These are phyloP conservation scores for Dascillus cervinus DNA, from an alignment of 2,888 invertebrate genomes.

Conservation along the genomic window DNA sequence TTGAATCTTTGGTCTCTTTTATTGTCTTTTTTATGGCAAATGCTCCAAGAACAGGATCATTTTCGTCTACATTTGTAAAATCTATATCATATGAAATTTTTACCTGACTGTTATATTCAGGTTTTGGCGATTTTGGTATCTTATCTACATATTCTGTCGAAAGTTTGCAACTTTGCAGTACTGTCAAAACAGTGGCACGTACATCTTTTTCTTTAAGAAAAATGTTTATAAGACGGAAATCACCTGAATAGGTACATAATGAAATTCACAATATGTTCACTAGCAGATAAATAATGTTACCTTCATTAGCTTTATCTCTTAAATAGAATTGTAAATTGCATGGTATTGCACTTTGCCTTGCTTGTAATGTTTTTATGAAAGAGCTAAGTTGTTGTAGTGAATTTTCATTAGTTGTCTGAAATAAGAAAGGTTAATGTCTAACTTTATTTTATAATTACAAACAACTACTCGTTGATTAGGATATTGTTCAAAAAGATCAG, in stretches of 20 bases:
- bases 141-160: slow-evolving; percentile 82
- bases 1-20: slow-evolving; percentile 35
- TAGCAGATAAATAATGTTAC: too few relatives aligned
- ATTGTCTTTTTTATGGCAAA: slow-evolving; percentile 45
- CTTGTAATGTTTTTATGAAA: slow-evolving; percentile 70
- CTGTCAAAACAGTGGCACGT: slow-evolving; percentile 63
- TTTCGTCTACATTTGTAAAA: slow-evolving; percentile 37
- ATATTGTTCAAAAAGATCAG: slow-evolving; percentile 88
- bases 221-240: slow-evolving; percentile 68
- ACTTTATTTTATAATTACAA: slow-evolving; percentile 17
- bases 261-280: slow-evolving; percentile 10
- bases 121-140: slow-evolving; percentile 45
- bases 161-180: slow-evolving; percentile 74
- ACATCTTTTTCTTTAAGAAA: slow-evolving; percentile 60
- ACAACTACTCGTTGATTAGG: slow-evolving; percentile 83
- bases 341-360: slow-evolving; percentile 51
- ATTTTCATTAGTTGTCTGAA: slow-evolving; percentile 78
- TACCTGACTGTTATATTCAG: slow-evolving; percentile 6
- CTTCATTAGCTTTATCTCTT: slow-evolving; percentile 47
- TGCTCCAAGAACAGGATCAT: slow-evolving; percentile 48
- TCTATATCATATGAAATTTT: slow-evolving; percentile 28
- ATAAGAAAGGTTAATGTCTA: slow-evolving; percentile 6
- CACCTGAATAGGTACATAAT: slow-evolving; percentile 43
- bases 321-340: slow-evolving; percentile 74
- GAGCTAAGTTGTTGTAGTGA: slow-evolving; percentile 83